Evolutionary conservation across 2,113 vertebrate genomes (phyloP).

Genomic region (Cebus imitator): DNA sequence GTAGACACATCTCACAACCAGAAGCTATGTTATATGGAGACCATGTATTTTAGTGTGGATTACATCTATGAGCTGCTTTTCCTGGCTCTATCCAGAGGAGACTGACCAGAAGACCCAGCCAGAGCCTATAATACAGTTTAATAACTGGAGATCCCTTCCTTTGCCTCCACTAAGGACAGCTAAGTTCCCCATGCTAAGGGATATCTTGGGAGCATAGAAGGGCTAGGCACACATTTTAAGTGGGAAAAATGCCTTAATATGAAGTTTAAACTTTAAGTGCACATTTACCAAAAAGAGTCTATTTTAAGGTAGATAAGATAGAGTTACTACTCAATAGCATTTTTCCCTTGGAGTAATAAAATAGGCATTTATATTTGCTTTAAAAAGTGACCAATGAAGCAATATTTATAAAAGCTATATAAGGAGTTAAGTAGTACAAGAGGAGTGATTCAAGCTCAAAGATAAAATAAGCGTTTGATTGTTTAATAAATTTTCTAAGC

Average conservation of each 20-base stretch:
- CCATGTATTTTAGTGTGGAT: fast-evolving
- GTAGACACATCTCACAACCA: fast-evolving
- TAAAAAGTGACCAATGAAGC: background rate
- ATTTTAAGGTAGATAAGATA: background rate
- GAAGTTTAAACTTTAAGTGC: background rate
- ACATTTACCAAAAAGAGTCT: background rate
- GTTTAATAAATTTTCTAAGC: background rate
- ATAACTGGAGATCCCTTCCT: background rate
- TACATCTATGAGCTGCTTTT: background rate
- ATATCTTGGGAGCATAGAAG: too few species aligned
- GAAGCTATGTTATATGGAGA: background rate
- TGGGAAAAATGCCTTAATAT: background rate
- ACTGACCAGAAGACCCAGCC: background rate
- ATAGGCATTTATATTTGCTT: background rate
- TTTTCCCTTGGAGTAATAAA: background rate
- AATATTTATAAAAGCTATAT: background rate
- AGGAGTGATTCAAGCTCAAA: background rate
- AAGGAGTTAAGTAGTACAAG: background rate
- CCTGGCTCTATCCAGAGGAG: fast-evolving
- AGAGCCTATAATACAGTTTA: fast-evolving
- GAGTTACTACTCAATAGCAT: background rate
- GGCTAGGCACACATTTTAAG: background rate
- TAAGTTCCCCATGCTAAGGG: fast-evolving
- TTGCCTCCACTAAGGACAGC: too few species aligned
- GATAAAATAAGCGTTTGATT: background rate